Percentiles rank a stretch among this genome's conserved stretches.
Evolutionary conservation across 1,140 invertebrate species (phyloP).

Genomic region (Drosophila willistoni): DNA sequence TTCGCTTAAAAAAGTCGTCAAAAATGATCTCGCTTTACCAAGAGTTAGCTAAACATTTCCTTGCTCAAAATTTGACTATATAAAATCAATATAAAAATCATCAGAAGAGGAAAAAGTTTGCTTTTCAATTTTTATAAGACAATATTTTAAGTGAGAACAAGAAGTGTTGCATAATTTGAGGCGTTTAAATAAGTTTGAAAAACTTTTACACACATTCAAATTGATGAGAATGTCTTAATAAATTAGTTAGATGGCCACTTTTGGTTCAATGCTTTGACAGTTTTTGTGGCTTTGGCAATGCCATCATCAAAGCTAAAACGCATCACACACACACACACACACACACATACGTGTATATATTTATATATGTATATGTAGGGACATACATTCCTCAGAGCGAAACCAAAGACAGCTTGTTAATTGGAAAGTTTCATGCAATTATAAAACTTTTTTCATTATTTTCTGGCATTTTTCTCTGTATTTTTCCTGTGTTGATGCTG

Average conservation of each 20-base stretch:
- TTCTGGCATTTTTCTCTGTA: slow-evolving; percentile 54
- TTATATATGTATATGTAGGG: background rate
- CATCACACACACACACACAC: slow-evolving; percentile 6
- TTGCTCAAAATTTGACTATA: too few relatives aligned
- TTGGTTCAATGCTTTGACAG: slow-evolving; percentile 31
- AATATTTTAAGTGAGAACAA: too few relatives aligned
- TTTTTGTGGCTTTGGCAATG: slow-evolving; percentile 37
- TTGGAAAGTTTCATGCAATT: slow-evolving; percentile 80
- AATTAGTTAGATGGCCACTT: slow-evolving; percentile 1
- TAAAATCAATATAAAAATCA: too few relatives aligned
- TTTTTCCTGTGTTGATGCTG: slow-evolving; percentile 22
- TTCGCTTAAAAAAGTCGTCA: too few relatives aligned
- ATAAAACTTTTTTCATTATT: slow-evolving; percentile 82
- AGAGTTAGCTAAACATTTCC: too few relatives aligned
- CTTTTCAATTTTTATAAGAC: too few relatives aligned
- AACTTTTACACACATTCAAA: background rate
- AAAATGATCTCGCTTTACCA: too few relatives aligned
- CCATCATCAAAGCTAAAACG: slow-evolving; percentile 27
- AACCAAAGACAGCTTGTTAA: slow-evolving; percentile 77
- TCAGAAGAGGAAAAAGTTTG: too few relatives aligned
- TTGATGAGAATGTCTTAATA: background rate
- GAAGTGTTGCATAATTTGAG: too few relatives aligned
- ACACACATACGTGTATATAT: background rate
- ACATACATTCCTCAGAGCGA: slow-evolving; percentile 33
- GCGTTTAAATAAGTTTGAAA: too few relatives aligned